Percentiles rank a stretch among this genome's conserved stretches.
phyloP scores from a whole-genome alignment of 1,140 invertebrate genomes.

The Bombus haemorrhoidalis region DNA sequence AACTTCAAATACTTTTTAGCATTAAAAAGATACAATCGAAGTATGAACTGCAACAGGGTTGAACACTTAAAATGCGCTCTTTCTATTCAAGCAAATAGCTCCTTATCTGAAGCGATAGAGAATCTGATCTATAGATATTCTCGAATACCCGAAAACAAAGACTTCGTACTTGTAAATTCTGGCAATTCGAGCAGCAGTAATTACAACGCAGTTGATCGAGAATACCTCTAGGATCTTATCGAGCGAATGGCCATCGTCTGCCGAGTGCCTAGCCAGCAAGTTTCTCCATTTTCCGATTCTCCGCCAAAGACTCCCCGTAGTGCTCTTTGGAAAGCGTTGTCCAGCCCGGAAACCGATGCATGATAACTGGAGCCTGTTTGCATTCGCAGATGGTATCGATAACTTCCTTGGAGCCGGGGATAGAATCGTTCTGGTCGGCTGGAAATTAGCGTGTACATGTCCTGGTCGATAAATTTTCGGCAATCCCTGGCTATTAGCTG shows the following conservation, averaged over 20 bases:
- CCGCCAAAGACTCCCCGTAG: background rate
- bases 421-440: background rate
- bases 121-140: background rate
- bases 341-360: background rate
- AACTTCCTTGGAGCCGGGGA: constrained; percentile 23
- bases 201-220: constrained; percentile 1
- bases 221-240: background rate
- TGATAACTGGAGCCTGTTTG: background rate
- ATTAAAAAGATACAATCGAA: background rate
- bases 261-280: too few relatives aligned
- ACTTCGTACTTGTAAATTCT: background rate
- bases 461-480: constrained; percentile 64
- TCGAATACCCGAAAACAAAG: background rate
- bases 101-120: background rate
- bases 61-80: background rate
- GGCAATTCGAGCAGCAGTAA: constrained; percentile 10
- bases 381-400: constrained; percentile 51
- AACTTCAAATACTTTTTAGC: background rate
- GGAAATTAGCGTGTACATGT: constrained; percentile 44
- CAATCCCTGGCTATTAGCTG: constrained; percentile 64
- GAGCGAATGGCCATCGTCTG: background rate
- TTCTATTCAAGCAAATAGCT: too few relatives aligned
- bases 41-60: background rate
- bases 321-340: background rate
- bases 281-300: background rate